Base-by-base conservation (phyloP, 2,797 vertebrate genomes). In the Hemitrygon akajei region DNA sequence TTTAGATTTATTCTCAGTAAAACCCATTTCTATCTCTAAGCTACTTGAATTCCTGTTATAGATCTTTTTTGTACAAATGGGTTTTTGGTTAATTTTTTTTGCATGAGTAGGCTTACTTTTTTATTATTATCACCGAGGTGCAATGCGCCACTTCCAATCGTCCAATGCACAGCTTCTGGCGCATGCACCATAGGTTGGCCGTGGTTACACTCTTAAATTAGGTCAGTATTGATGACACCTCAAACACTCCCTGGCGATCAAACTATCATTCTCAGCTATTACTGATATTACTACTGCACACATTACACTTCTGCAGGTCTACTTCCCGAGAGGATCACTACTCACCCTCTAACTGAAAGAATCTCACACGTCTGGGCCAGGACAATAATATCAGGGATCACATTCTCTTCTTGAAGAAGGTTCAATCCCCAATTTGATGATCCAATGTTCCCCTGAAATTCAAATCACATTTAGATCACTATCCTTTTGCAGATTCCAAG, bases 361-460 rank as follows among this genome's bases (percentile, higher is more conserved):
- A 99, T 98, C 93, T 99, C 98, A 96, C 98, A 99, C 94, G 99
- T 97, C 91, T 98, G 98, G 25, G 98, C 98, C 96, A 99, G 96
- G 11, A 97, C 95, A 56, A 99, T 96, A 94, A 99, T 98, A 96
- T 99, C 98, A 66, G 98, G 98, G 95, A 99, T 98, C 94, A 99
- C 98, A 94, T 99, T 99, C 96, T 99, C 99, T 95, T 99, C 99
- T 95, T 98, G 98, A 94, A 99, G 98, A 95, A 99, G 97, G 96
- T 99, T 99, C 94, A 99, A 97, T 94, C 99, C 99, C 99, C 99
- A 99, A 94, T 99, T 99, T 22, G 99, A 99, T 40, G 98, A 99
- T 94, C 99, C 98, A 71, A 99, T 98, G 96, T 99, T 99, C 93
- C 98, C 99, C 99, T 99, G 95, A 14, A 93, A 94, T 56, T 12